Percentiles rank a stretch among this genome's conserved stretches.
These are phyloP conservation scores for Nothoprocta pentlandii DNA, from an alignment of 2,113 vertebrate species.

Conservation along the genomic window DNA sequence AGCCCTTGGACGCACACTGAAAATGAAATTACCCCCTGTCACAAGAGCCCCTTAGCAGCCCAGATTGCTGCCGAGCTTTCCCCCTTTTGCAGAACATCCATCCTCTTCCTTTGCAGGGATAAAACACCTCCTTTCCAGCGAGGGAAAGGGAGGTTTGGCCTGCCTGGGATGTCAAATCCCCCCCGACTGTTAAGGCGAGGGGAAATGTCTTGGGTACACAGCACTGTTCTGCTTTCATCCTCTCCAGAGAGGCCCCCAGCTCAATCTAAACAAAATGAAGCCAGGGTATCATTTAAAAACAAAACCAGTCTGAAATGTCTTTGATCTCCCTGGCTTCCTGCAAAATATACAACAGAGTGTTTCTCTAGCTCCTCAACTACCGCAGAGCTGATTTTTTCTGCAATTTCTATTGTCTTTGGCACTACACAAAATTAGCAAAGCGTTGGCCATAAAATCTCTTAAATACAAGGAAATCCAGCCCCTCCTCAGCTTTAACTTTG, in stretches of 20 bases:
- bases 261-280: constrained; percentile 71
- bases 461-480: background rate
- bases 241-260: constrained; percentile 53
- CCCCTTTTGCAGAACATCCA: constrained; percentile 53
- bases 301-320: constrained; percentile 54
- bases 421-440: background rate
- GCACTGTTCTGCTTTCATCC: constrained; percentile 62
- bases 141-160: constrained; percentile 45
- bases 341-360: constrained; percentile 25
- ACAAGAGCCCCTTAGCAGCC: constrained; percentile 57
- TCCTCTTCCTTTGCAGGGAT: constrained; percentile 64
- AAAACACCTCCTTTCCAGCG: constrained; percentile 67
- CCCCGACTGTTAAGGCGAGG: constrained; percentile 69
- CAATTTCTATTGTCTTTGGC: constrained; percentile 36
- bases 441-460: background rate
- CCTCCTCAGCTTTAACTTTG: background rate
- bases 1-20: background rate
- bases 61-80: constrained; percentile 52
- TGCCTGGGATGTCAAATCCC: constrained; percentile 70
- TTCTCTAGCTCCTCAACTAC: constrained; percentile 40
- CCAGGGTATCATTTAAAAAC: constrained; percentile 67
- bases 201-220: constrained; percentile 71
- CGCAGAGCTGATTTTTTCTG: constrained; percentile 36
- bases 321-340: constrained; percentile 70
- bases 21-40: constrained; percentile 45